phyloP scores from a whole-genome alignment of 2,888 invertebrate genomes.

The Cataglyphis rosenhaueri region DNA sequence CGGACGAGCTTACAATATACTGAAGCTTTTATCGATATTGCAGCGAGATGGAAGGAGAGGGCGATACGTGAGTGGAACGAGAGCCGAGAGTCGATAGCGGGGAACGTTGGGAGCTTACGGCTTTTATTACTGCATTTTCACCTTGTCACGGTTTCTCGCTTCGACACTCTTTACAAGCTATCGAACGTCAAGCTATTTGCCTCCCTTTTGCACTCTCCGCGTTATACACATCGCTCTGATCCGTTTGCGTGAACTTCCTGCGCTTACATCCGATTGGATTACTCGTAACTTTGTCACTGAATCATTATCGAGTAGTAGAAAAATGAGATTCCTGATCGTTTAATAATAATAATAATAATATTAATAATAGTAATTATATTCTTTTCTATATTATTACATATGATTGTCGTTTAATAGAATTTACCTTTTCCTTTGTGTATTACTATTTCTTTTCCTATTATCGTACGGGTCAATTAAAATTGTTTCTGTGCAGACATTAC shows the following conservation, averaged over 20 bases:
- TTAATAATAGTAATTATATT: neutral
- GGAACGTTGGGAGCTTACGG: constrained; percentile 77
- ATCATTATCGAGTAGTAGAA: constrained; percentile 27
- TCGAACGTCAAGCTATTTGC: constrained; percentile 76
- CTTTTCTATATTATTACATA: neutral
- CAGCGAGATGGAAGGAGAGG: constrained; percentile 53
- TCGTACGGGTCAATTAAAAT: constrained; percentile 10
- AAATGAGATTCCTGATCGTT: neutral
- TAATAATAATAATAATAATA: neutral
- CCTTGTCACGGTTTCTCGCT: constrained; percentile 83
- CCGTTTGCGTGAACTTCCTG: constrained; percentile 37
- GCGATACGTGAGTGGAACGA: constrained; percentile 42
- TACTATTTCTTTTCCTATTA: neutral
- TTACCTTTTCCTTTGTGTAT: neutral
- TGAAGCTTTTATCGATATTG: constrained; percentile 85
- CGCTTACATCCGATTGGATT: constrained; percentile 45
- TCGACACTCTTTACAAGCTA: constrained; percentile 82
- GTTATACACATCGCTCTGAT: constrained; percentile 45
- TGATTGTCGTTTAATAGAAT: neutral
- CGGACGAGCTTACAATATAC: constrained; percentile 82
- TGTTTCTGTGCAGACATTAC: constrained; percentile 9
- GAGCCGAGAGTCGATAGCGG: constrained; percentile 67
- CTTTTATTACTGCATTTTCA: constrained; percentile 85
- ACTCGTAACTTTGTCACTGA: constrained; percentile 24
- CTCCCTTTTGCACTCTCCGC: constrained; percentile 43